Evolutionary conservation across 2,113 vertebrate species (phyloP).

Genomic region (Puffinus mauretanicus): DNA sequence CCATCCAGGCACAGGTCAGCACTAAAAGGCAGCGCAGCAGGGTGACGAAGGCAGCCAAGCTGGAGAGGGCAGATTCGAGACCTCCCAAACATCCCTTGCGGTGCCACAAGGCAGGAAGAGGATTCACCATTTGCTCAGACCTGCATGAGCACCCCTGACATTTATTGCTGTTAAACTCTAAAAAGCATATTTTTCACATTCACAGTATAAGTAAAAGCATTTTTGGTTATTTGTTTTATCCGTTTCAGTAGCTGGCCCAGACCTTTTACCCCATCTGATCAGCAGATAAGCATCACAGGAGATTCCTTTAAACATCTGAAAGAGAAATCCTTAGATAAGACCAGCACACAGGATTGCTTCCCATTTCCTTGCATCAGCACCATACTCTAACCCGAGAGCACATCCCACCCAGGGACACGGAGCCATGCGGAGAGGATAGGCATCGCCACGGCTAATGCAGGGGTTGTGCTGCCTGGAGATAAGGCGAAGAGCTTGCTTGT

Average conservation of each 20-base stretch:
- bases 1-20: neutral
- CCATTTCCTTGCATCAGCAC: neutral
- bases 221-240: neutral
- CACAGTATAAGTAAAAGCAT: neutral
- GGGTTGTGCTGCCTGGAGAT: neutral
- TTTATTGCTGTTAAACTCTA: neutral
- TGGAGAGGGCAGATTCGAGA: neutral
- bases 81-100: neutral
- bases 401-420: neutral
- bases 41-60: neutral
- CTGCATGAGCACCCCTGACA: neutral
- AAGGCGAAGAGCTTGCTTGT: neutral
- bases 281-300: neutral
- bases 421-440: neutral
- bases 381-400: rapidly evolving
- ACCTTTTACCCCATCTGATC: neutral
- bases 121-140: neutral
- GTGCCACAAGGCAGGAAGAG: neutral
- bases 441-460: rapidly evolving
- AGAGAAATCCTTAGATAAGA: neutral
- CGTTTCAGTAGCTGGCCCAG: neutral
- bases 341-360: neutral
- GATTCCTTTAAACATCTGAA: neutral
- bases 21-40: too few species aligned
- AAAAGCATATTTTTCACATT: neutral